Conservation (phyloP, 2,797 vertebrate genomes). For the Aphelocoma californica region DNA sequence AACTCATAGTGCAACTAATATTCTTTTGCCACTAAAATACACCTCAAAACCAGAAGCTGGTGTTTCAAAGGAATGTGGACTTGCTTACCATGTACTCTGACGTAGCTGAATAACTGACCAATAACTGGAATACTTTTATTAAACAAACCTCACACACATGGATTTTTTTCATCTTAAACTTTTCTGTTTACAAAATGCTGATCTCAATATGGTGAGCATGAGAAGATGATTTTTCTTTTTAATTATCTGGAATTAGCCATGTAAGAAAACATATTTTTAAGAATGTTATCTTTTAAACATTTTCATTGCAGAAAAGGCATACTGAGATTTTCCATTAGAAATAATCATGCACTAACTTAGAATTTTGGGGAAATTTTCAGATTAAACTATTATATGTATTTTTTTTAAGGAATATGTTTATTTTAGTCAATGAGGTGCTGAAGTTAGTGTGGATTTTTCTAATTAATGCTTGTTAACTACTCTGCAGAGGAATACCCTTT, state of each 20-base stretch:
- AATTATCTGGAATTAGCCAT: not conserved
- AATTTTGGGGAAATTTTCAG: not conserved
- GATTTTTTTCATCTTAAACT: not conserved
- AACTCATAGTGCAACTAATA: not conserved
- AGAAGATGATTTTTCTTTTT: not conserved
- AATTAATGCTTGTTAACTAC: not conserved
- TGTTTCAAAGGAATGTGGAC: not conserved
- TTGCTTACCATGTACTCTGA: not conserved
- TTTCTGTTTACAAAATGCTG: not conserved
- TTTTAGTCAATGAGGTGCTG: not conserved
- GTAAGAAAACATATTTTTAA: not conserved
- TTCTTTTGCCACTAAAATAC: not conserved
- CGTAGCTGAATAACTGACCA: not conserved
- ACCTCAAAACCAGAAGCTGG: not conserved
- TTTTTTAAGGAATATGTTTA: not conserved
- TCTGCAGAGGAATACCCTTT: not conserved
- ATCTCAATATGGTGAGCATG: not conserved
- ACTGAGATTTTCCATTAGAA: not conserved
- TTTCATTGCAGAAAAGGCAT: not conserved
- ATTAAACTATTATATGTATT: not conserved
- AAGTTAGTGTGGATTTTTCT: not conserved
- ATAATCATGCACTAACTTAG: not conserved
- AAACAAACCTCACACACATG: not conserved
- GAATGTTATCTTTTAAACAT: not conserved
- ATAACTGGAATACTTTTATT: not conserved